Evolutionary conservation across 2,797 vertebrate species (phyloP), one percentile per base, ranked within the genome.

Genomic region (Eurystomus glaucurus): DNA sequence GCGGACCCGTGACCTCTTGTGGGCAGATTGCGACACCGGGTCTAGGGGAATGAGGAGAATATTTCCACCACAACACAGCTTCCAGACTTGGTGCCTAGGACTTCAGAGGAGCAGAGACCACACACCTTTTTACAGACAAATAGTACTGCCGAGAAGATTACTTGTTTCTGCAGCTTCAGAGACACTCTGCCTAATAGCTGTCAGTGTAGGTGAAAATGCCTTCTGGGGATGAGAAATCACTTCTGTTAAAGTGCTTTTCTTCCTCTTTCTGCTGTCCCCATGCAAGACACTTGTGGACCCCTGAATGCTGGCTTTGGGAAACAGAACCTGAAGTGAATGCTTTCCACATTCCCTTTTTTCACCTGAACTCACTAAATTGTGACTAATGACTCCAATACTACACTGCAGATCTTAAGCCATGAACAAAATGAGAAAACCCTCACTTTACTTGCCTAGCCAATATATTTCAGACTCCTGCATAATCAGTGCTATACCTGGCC

Each of bases 141-240:
- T 22, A 66, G 14, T 43, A 21, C 20, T 37, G 31, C 48, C 0
- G 8, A 51, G 68, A 54, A 80, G 37, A 79, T 71, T 21, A 45
- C 80, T 93, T 66, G 37, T 90, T 86, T 57, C 65, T 86, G 65
- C 65, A 86, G 45, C 68, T 71, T 76, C 60, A 68, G 69, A 94
- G n/a, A 43, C 46, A 41, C 15, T 25, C 37, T 64, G 48, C 18
- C 31, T 69, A 68, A 26, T 33, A 57, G 57, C 69, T 78, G 48
- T 22, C 79, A 78, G 57, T 8, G 31, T 10, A 75, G 72, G 65
- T 31, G 76, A 61, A 60, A 91, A 84, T 14, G 18, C 45, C 45
- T 57, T 54, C 71, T 8, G n/a, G 54, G 35, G 18, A 62, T 54
- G 43, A 65, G 50, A 85, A 95, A 69, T 20, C 23, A 13, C 50